Base-by-base conservation (phyloP, 2,797 vertebrate genomes). In the Neosalanx taihuensis region DNA sequence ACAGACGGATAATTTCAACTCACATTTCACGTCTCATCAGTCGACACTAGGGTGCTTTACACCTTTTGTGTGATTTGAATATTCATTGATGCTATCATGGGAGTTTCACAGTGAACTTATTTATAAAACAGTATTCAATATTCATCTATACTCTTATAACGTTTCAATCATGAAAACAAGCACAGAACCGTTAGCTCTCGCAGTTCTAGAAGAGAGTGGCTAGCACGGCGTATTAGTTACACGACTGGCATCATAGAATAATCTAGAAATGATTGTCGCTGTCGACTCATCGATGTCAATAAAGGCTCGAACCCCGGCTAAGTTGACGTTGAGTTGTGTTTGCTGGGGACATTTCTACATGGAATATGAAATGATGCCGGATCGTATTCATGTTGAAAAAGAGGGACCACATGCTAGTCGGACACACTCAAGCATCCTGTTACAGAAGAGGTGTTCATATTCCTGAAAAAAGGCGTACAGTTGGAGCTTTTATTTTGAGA, bases 41-140 rank as follows among this genome's bases (percentile, higher is more conserved):
- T 73, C 76, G 80, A 73, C 62, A 83, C 76, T 78, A 46, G 80
- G 74, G 9, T 46, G 51, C 17, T 56, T 46, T 46, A 2, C 18
- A 18, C 67, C 75, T 37, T 35, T 58, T 31, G 29, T 15, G 75
- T 80, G 74, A 76, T 81, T 79, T 76, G 65, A 69, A 73, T 72
- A 78, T 61, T 30, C 33, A 69, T 75, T 74, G 67, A 81, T 76
- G 87, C 85, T 31, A 17, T 20, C 53, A 79, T 17, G 18, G 51
- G 80, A 72, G 81, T 85, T 90, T 91, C 90, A 91, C 89, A 91
- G 88, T 90, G 88, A 88, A 82, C 29, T 18, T 30, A 7, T 7
- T 30, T 18, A 26, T 12, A 66, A 67, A 67, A 67, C 10, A 51
- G 6, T 37, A 7, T 23, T 30, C 81, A 84, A 81, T 80, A 81